Evolutionary conservation across 2,113 vertebrate genomes (phyloP).

Genomic region (Rallus limicola): DNA sequence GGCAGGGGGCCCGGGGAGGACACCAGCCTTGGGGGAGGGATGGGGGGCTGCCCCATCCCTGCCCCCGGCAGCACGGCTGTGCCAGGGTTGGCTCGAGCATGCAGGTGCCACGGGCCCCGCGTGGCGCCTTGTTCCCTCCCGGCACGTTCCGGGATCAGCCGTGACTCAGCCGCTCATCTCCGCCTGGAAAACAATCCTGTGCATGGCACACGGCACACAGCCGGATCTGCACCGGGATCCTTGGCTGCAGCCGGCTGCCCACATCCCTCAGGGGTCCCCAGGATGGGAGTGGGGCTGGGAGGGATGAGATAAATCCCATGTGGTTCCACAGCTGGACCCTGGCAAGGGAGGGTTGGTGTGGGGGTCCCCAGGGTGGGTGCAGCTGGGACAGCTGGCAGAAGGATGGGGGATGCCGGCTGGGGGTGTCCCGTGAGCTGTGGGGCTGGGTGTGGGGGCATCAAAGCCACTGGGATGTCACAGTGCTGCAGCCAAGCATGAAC

Average conservation of each 20-base stretch:
- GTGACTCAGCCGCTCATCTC: slow-evolving; percentile 65
- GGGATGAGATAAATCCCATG: accelerated
- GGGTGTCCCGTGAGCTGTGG: accelerated
- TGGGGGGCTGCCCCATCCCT: neutral
- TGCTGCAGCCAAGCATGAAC: neutral
- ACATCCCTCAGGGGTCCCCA: neutral
- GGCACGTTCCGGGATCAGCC: slow-evolving; percentile 25
- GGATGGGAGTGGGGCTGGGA: neutral
- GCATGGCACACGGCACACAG: neutral
- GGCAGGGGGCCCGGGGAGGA: accelerated
- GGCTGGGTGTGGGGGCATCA: neutral
- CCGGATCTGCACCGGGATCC: neutral
- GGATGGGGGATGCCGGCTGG: neutral
- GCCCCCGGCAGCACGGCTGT: neutral
- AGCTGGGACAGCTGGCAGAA: neutral
- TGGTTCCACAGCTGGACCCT: neutral
- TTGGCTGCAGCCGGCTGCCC: neutral
- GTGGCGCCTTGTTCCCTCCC: neutral
- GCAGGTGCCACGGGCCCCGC: neutral
- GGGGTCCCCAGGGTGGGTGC: neutral
- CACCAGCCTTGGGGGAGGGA: accelerated
- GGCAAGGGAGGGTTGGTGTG: neutral
- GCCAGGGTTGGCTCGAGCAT: neutral
- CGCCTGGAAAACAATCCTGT: slow-evolving; percentile 27
- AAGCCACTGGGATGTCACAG: accelerated